Evolutionary conservation across 2,113 vertebrate species (phyloP), one percentile per base, ranked within the genome.

Genomic region (Callorhinus ursinus): DNA sequence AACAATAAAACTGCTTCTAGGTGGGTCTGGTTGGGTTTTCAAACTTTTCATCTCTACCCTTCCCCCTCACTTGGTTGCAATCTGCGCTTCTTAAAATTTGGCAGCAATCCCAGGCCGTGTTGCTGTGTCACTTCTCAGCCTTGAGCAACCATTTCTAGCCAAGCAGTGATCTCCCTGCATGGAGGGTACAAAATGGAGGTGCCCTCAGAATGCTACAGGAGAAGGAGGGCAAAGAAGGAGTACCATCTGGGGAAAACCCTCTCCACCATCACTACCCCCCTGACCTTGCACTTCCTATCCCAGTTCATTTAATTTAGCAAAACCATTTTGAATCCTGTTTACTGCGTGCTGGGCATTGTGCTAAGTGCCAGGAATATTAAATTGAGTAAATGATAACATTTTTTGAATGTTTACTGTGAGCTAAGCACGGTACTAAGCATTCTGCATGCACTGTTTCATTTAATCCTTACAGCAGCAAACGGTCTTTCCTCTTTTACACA

Each of bases 141-240:
- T 93, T 90, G 28, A 97, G 93, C 88, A 88, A 92, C 98, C 97
- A 98, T 98, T 97, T 98, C 97, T 96, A 97, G 97, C 97, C 87
- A 84, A 96, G 86, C 24, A 93, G 39, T 36, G 61, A 74, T 80
- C 51, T 59, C 77, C 33, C 87, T 93, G 87, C 79, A 69, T 0
- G 0, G 24, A 97, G 90, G 26, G 46, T 49, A 57, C 65, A 96
- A 97, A 95, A 97, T 96, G 97, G 97, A 98, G 96, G 95, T 26
- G 63, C 92, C 55, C 19, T 90, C 93, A 93, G 93, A 85, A 53
- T 33, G 28, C 81, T 49, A 49, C 24, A 51, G 74, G 1, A 79
- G 79, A 28, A 49, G 31, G n/a, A 57, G 24, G 42, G n/a, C 22
- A 22, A 67, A 55, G 55, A n/a, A 42, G 0, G 8, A 57, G n/a